Evolutionary conservation across 2,888 invertebrate species (phyloP).

Genomic region (Proisotoma minuta): DNA sequence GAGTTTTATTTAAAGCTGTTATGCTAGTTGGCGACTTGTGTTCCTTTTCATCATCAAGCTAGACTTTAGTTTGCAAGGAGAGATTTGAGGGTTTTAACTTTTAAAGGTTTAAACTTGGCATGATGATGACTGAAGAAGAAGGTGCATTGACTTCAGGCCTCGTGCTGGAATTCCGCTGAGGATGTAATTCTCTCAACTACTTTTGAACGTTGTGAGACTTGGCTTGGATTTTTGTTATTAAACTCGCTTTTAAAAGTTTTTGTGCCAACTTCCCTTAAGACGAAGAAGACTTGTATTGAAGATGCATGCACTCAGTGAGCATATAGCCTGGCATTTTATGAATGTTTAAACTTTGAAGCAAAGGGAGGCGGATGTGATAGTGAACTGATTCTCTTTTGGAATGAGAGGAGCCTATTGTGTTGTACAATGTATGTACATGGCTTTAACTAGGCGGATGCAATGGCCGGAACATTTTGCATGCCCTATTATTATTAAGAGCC

Average conservation of each 20-base stretch:
- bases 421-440: background rate
- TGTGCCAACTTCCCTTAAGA: constrained; percentile 6
- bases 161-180: constrained; percentile 46
- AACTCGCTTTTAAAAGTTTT: background rate
- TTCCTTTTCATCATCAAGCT: background rate
- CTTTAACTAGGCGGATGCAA: constrained; percentile 4
- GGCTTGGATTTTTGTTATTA: background rate
- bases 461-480: background rate
- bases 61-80: background rate
- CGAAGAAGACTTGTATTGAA: background rate
- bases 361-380: too few species aligned
- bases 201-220: background rate
- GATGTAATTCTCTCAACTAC: constrained; percentile 16
- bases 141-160: constrained; percentile 47
- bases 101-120: constrained; percentile 6
- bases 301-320: background rate
- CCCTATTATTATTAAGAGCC: background rate
- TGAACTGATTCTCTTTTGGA: constrained; percentile 4
- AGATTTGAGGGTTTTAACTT: constrained; percentile 5
- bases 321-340: too few species aligned
- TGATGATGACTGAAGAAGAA: constrained; percentile 37
- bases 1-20: too few species aligned
- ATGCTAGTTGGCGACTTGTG: too few species aligned
- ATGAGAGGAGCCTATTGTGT: constrained; percentile 3
- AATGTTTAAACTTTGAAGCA: too few species aligned